phyloP scores from a whole-genome alignment of 2,113 vertebrate genomes.

The Podocnemis expansa region DNA sequence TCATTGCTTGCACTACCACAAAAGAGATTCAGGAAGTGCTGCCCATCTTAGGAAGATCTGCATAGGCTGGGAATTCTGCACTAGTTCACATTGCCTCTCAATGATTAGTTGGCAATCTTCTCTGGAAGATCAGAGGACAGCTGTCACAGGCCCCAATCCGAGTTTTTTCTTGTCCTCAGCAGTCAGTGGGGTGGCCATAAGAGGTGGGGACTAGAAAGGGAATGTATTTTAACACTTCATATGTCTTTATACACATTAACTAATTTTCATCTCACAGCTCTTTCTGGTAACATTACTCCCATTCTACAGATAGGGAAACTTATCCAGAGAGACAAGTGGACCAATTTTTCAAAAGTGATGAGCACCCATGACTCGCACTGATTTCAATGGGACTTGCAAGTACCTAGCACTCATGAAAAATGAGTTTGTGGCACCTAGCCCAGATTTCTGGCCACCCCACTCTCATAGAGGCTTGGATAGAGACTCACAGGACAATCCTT shows the following conservation, averaged over 20 bases:
- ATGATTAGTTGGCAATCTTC: neutral
- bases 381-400: neutral
- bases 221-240: neutral
- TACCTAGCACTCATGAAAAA: neutral
- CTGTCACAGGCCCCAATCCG: neutral
- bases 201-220: neutral
- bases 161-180: neutral
- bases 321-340: neutral
- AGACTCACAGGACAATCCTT: slow-evolving; percentile 1
- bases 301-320: slow-evolving; percentile 15
- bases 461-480: neutral
- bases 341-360: neutral
- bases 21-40: neutral
- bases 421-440: neutral
- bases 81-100: fast-evolving
- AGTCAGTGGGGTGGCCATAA: neutral
- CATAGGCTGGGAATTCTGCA: fast-evolving
- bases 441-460: neutral
- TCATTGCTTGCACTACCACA: neutral
- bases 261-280: neutral
- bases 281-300: neutral
- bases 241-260: neutral
- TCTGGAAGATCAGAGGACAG: neutral
- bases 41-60: neutral
- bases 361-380: neutral